A percentile compares a stretch with the other conserved stretches of the same genome.
Conservation (phyloP, 2,888 invertebrate genomes). For the Ormia ochracea region DNA sequence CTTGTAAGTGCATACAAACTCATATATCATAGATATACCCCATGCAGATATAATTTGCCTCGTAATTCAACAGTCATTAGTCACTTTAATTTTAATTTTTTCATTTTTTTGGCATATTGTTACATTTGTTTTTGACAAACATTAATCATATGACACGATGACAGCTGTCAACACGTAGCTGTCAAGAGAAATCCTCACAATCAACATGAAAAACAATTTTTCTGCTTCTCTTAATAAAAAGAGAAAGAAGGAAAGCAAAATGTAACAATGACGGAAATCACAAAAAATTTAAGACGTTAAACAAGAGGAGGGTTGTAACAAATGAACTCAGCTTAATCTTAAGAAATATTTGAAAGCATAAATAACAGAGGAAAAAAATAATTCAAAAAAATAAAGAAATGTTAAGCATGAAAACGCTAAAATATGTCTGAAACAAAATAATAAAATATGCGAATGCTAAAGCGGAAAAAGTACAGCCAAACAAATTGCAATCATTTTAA, state of each 20-base stretch:
- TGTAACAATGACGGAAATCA: slow-evolving; percentile 40
- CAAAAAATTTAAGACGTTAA: slow-evolving; percentile 20
- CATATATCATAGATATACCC: neutral
- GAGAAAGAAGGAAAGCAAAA: slow-evolving; percentile 31
- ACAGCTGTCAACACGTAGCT: slow-evolving; percentile 70
- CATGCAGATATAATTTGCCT: slow-evolving; percentile 53
- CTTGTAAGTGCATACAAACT: neutral
- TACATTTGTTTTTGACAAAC: slow-evolving; percentile 66
- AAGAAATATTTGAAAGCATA: slow-evolving; percentile 51
- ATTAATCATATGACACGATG: slow-evolving; percentile 72
- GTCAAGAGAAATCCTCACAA: slow-evolving; percentile 63
- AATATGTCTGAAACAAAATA: slow-evolving; percentile 35
- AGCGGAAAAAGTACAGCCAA: slow-evolving; percentile 32
- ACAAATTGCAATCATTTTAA: slow-evolving; percentile 66
- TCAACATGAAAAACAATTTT: slow-evolving; percentile 27
- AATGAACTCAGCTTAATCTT: slow-evolving; percentile 54
- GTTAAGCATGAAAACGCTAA: slow-evolving; percentile 41
- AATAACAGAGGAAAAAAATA: slow-evolving; percentile 38
- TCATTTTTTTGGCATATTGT: slow-evolving; percentile 53
- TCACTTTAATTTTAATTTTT: slow-evolving; percentile 45
- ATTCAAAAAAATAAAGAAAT: slow-evolving; percentile 6
- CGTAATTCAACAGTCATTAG: slow-evolving; percentile 62
- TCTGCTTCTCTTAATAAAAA: neutral
- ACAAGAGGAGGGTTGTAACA: slow-evolving; percentile 46
- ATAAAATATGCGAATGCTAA: slow-evolving; percentile 45